Percentiles rank a stretch among this genome's conserved stretches.
Evolutionary conservation across 2,888 invertebrate genomes (phyloP).

Genomic region (Microctonus brassicae): DNA sequence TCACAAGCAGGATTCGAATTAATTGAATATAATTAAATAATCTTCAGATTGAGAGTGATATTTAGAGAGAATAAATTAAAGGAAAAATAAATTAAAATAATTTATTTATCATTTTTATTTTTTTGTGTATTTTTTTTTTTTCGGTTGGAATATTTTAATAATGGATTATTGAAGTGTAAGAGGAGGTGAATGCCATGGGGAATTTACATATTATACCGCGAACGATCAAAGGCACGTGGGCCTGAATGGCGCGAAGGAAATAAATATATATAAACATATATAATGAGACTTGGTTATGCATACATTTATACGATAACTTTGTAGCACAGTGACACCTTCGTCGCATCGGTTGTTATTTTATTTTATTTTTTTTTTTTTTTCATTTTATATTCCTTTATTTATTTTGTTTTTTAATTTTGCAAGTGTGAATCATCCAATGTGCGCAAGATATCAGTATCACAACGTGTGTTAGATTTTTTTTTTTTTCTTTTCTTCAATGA

Average conservation of each 20-base stretch:
- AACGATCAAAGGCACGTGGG: conserved; percentile 46
- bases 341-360: conserved; percentile 42
- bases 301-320: conserved; percentile 50
- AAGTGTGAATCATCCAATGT: conserved; percentile 40
- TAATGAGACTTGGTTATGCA: conserved; percentile 64
- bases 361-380: conserved; percentile 8
- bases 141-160: conserved; percentile 14
- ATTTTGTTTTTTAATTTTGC: neutral
- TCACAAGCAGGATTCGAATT: no score
- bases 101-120: neutral
- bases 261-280: conserved; percentile 26
- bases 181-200: neutral
- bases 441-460: conserved; percentile 8
- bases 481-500: neutral
- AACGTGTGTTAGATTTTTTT: neutral
- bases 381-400: no score
- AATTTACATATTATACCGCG: conserved; percentile 39
- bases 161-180: conserved; percentile 16
- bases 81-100: no score
- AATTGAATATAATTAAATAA: no score
- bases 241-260: conserved; percentile 33
- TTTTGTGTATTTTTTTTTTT: neutral
- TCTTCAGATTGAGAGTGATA: no score
- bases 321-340: conserved; percentile 63
- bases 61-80: no score